Percentiles rank a stretch among this genome's conserved stretches.
Evolutionary conservation across 2,888 invertebrate species (phyloP).

Genomic region (Campaea margaritaria): DNA sequence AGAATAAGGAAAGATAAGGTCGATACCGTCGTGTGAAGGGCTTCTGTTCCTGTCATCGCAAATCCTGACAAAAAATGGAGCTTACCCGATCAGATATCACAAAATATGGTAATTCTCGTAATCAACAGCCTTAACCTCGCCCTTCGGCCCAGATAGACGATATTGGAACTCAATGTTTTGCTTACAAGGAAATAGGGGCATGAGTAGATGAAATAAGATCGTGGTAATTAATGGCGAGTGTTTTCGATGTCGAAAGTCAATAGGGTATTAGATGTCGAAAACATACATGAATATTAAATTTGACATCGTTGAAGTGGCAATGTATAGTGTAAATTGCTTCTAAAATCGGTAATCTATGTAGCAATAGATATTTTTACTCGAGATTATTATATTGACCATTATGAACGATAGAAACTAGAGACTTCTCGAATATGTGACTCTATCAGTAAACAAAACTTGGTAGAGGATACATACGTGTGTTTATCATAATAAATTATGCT

Average conservation of each 20-base stretch:
- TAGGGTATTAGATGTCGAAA: not conserved
- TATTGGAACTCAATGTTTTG: conserved; percentile 30
- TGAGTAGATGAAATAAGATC: conserved; percentile 15
- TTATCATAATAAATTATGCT: too few species aligned
- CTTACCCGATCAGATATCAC: conserved; percentile 43
- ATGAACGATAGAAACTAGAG: too few species aligned
- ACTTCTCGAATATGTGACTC: too few species aligned
- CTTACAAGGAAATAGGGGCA: conserved; percentile 15
- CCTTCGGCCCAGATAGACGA: conserved; percentile 5
- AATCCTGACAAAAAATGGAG: conserved; percentile 34
- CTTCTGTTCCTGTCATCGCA: conserved; percentile 8
- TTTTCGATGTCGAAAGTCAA: not conserved
- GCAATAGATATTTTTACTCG: too few species aligned
- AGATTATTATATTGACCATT: too few species aligned
- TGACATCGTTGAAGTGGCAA: too few species aligned
- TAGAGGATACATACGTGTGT: too few species aligned
- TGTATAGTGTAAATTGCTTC: too few species aligned
- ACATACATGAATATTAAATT: not conserved
- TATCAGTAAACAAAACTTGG: too few species aligned
- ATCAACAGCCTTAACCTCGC: conserved; percentile 35
- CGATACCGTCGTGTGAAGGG: not conserved
- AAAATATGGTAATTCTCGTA: conserved; percentile 51
- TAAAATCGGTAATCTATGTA: too few species aligned
- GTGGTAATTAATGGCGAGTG: conserved; percentile 13
- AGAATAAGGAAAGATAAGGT: not conserved